These are phyloP conservation scores for Squalus acanthias DNA, from an alignment of 2,797 vertebrate species.

Conservation along the genomic window DNA sequence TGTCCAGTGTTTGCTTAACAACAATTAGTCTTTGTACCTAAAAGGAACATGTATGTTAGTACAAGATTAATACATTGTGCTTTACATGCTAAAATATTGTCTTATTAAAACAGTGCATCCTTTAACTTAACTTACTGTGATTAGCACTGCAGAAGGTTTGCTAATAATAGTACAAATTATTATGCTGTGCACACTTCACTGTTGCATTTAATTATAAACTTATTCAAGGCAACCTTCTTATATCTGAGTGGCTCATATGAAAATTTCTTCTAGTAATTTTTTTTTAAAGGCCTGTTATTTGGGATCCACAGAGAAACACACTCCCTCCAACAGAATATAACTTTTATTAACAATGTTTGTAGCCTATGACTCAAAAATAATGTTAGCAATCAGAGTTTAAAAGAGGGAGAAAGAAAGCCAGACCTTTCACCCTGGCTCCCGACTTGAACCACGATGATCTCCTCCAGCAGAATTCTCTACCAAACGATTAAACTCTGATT, in stretches of 20 bases:
- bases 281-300: neutral
- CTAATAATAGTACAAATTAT: neutral
- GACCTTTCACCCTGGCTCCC: neutral
- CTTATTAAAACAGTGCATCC: neutral
- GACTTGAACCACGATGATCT: neutral
- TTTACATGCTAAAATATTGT: neutral
- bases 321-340: too few relatives aligned
- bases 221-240: neutral
- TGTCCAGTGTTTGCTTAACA: neutral
- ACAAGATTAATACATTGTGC: neutral
- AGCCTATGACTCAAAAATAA: neutral
- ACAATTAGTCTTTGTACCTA: neutral
- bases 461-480: neutral
- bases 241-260: neutral
- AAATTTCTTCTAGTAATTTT: neutral
- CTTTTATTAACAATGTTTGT: neutral
- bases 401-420: neutral
- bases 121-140: neutral
- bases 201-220: neutral
- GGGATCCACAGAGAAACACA: neutral
- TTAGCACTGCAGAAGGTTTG: neutral
- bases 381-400: neutral
- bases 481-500: neutral
- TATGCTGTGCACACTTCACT: neutral
- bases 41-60: neutral